These are phyloP conservation scores for Mastomys coucha DNA, from an alignment of 2,113 vertebrate species.

Conservation along the genomic window DNA sequence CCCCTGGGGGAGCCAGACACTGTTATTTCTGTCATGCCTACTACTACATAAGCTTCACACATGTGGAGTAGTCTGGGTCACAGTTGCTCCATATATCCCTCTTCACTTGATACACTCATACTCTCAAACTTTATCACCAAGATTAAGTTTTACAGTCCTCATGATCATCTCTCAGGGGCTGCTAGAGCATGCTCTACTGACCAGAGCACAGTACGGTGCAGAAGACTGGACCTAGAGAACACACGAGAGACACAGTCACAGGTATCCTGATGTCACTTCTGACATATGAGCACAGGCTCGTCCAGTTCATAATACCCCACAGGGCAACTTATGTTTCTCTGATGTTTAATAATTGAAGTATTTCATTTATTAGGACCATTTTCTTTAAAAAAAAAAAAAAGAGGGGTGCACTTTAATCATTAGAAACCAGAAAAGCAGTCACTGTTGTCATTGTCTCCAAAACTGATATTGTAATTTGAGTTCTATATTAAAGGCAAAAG, in stretches of 20 bases:
- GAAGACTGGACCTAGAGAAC: background rate
- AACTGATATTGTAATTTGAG: conserved; percentile 83
- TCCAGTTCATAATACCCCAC: background rate
- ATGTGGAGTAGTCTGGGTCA: background rate
- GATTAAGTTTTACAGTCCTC: background rate
- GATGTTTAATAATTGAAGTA: conserved; percentile 44
- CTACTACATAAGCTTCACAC: background rate
- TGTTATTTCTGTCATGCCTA: background rate
- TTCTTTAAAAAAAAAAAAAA: conserved; percentile 23
- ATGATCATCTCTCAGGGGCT: background rate
- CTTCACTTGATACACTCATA: background rate
- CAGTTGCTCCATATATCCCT: background rate
- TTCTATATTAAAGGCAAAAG: conserved; percentile 85
- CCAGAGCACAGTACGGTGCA: background rate
- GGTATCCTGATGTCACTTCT: background rate
- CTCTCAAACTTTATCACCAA: background rate
- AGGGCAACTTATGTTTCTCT: conserved; percentile 6
- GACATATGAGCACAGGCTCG: background rate
- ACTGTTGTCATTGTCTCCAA: conserved; percentile 60
- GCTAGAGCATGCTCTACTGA: conserved; percentile 15
- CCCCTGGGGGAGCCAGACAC: background rate
- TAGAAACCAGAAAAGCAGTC: conserved; percentile 63
- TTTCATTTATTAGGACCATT: background rate
- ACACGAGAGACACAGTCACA: background rate
- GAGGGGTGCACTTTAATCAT: background rate